phyloP scores from a whole-genome alignment of 2,113 vertebrate species.

The Suncus etruscus region DNA sequence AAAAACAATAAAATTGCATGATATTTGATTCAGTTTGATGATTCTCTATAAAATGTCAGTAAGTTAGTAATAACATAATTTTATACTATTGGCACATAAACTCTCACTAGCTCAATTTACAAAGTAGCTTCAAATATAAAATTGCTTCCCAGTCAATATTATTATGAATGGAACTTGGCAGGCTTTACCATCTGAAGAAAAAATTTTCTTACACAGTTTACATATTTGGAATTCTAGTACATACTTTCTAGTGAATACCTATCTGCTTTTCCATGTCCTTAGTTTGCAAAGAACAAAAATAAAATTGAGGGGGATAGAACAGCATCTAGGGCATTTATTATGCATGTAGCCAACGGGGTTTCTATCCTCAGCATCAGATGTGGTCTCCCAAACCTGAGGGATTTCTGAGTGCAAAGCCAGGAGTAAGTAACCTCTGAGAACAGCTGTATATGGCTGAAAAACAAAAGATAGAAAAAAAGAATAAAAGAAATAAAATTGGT shows the following conservation, averaged over 20 bases:
- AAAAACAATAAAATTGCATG: not conserved
- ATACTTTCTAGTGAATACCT: too few species aligned
- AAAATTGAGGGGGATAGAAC: slow-evolving; percentile 15
- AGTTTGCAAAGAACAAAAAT: slow-evolving; percentile 51
- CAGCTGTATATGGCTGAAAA: too few species aligned
- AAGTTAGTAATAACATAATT: not conserved
- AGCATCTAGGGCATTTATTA: too few species aligned
- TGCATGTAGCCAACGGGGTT: too few species aligned
- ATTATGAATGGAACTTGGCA: not conserved
- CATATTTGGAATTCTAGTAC: not conserved
- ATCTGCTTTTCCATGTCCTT: not conserved
- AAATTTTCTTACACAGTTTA: not conserved
- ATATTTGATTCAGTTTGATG: not conserved
- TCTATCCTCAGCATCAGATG: too few species aligned
- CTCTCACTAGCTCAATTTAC: not conserved
- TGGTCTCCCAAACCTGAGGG: too few species aligned
- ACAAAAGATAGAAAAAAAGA: too few species aligned
- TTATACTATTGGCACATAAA: not conserved
- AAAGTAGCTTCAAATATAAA: not conserved
- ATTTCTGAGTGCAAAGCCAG: too few species aligned
- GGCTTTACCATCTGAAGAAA: not conserved
- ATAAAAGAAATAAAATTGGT: slow-evolving; percentile 55
- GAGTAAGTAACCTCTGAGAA: too few species aligned
- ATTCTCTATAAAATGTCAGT: not conserved
- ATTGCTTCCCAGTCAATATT: not conserved